Conservation (phyloP, 2,888 invertebrate species). For the Gerris lacustris region DNA sequence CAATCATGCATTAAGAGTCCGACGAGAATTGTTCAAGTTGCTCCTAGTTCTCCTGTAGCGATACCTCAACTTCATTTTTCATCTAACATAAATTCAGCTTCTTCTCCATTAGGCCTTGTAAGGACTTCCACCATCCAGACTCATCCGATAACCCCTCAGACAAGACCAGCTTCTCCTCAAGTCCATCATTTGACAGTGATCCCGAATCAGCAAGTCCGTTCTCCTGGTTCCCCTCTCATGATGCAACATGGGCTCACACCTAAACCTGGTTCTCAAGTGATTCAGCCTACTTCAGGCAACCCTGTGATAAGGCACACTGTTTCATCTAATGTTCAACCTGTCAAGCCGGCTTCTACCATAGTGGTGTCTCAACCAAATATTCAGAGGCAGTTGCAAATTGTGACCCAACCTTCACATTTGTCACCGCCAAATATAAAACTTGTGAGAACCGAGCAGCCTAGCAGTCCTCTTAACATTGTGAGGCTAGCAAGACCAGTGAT, state of each 20-base stretch:
- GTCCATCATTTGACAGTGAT: slow-evolving; percentile 32
- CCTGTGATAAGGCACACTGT: slow-evolving; percentile 5
- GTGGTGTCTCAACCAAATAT: not conserved
- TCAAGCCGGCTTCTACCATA: not conserved
- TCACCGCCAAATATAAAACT: slow-evolving; percentile 26
- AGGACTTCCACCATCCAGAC: not conserved
- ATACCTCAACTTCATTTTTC: not conserved
- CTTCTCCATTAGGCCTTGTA: not conserved
- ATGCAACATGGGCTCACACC: not conserved
- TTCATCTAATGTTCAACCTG: not conserved
- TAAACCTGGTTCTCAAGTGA: not conserved
- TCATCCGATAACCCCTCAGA: not conserved
- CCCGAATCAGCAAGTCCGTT: slow-evolving; percentile 33
- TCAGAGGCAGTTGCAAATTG: slow-evolving; percentile 20
- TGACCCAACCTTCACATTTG: slow-evolving; percentile 19
- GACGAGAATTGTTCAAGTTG: not conserved
- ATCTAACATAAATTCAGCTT: not conserved
- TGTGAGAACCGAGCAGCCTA: slow-evolving; percentile 16
- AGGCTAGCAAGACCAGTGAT: not conserved
- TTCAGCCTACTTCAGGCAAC: slow-evolving; percentile 5
- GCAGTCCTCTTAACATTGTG: not conserved
- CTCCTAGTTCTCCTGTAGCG: not conserved
- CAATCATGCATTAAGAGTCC: not conserved
- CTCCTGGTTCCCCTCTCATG: not conserved
- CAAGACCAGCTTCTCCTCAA: slow-evolving; percentile 8